These are phyloP conservation scores for Pseudochaenichthys georgianus DNA, from an alignment of 2,797 vertebrate species.

Conservation along the genomic window DNA sequence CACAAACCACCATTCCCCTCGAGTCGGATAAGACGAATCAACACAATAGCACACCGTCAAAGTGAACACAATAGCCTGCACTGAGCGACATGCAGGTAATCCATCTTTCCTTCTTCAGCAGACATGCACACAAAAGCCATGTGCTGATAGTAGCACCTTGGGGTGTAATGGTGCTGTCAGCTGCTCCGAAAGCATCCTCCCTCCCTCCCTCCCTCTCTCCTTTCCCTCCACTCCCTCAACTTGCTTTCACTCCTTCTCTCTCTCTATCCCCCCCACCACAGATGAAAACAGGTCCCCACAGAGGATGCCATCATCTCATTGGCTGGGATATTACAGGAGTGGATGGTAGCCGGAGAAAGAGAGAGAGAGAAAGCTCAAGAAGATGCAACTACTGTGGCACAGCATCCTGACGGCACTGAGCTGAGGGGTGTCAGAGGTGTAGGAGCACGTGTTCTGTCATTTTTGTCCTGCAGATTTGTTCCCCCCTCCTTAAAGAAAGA, in stretches of 20 bases:
- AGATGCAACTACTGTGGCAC: constrained; percentile 74
- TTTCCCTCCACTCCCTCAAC: constrained; percentile 16
- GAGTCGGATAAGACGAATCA: constrained; percentile 31
- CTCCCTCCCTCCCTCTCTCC: constrained; percentile 11
- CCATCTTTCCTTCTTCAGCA: constrained; percentile 72
- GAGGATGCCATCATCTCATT: constrained; percentile 79
- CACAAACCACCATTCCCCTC: constrained; percentile 11
- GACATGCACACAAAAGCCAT: constrained; percentile 77
- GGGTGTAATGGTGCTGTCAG: constrained; percentile 79
- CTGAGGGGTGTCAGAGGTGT: constrained; percentile 48
- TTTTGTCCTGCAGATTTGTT: constrained; percentile 30
- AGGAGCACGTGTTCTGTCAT: constrained; percentile 4
- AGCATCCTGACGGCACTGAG: constrained; percentile 66
- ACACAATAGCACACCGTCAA: constrained; percentile 37
- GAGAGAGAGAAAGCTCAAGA: constrained; percentile 41
- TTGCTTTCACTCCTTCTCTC: constrained; percentile 24
- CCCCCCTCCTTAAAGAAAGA: constrained; percentile 39
- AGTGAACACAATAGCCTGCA: constrained; percentile 63
- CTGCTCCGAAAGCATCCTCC: constrained; percentile 65
- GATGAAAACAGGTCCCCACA: constrained; percentile 78
- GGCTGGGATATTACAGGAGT: constrained; percentile 74
- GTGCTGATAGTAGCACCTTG: constrained; percentile 75
- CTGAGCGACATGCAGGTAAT: constrained; percentile 67
- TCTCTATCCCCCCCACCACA: constrained; percentile 49
- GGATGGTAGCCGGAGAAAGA: constrained; percentile 60